These are phyloP conservation scores for Pseudomyrmex pallidus DNA, from an alignment of 1,140 invertebrate genomes.

Conservation along the genomic window DNA sequence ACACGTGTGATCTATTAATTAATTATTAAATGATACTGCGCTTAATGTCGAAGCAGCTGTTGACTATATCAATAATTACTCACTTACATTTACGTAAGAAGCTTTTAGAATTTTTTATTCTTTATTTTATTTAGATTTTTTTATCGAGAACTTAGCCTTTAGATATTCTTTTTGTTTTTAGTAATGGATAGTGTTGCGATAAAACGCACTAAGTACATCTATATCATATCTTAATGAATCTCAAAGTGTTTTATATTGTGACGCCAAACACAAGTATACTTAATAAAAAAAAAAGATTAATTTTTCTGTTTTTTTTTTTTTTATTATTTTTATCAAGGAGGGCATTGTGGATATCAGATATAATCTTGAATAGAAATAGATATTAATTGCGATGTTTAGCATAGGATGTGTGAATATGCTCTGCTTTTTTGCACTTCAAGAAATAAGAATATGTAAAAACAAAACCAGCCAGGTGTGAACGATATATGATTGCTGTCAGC, in stretches of 20 bases:
- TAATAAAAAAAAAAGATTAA: neutral
- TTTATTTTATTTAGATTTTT: neutral
- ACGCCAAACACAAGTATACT: neutral
- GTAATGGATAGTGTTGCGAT: too few species aligned
- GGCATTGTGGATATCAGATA: too few species aligned
- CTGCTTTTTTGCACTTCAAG: neutral
- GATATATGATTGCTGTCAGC: neutral
- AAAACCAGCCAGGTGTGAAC: neutral
- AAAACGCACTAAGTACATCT: too few species aligned
- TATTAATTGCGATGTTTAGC: constrained; percentile 25
- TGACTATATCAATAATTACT: neutral
- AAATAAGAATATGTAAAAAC: neutral
- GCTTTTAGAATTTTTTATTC: too few species aligned
- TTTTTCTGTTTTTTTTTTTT: neutral
- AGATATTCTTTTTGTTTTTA: neutral
- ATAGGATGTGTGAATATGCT: neutral
- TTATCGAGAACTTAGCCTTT: neutral
- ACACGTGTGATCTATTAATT: too few species aligned
- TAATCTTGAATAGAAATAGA: neutral
- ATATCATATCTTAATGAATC: neutral
- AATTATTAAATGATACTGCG: neutral
- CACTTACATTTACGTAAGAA: neutral
- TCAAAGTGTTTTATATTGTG: neutral
- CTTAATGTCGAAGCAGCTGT: neutral
- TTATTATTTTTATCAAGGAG: too few species aligned